Base-by-base conservation (phyloP, 2,113 vertebrate genomes). In the Noturus placidus region DNA sequence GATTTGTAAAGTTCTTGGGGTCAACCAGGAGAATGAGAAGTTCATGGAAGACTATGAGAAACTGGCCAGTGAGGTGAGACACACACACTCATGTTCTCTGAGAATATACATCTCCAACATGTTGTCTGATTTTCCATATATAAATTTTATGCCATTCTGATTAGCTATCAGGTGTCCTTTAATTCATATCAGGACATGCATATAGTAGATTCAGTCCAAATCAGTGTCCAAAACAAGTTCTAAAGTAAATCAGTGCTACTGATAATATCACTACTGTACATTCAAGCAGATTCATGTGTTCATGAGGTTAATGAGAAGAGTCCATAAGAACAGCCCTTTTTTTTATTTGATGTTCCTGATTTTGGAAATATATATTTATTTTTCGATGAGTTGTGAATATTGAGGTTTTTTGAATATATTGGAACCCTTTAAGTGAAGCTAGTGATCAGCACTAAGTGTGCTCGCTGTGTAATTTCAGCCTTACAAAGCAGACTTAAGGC, bases 21-120 rank as follows among this genome's bases (percentile, higher is more conserved):
- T 97, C 92, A 97, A 97, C 93, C 96, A 97, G 92, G 96, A 97
- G 91, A 97, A 97, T 92, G 96, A 97, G 91, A 97, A 96, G 91
- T 92, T 97, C 94, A 97, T 97, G 96, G 96, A 96, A 94, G 96
- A 97, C 87, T 97, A 97, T 90, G 96, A 97, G 92, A 95, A 94
- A 92, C 94, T 97, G 91, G 96, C 96, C 79, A 97, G 96, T 94
- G 96, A 97, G 95, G 96, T 97, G 96, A 95, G 92, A 13, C 11
- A 78, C 84, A 65, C 3, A 27, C 1, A 27, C 10, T 22, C 3
- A 13, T 46, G 38, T 76, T 56, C 2, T 22, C 25, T 6, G 25
- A 54, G 4, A 52, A 25, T 15, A 30, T 14, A 30, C n/a, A 6
- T 15, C 4, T 35, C 30, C 4, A 20, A 17, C 13, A 22, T 74